A percentile compares a stretch with the other conserved stretches of the same genome.
These are phyloP conservation scores for Opisthograptis luteolata DNA, from an alignment of 2,888 invertebrate species.

Conservation along the genomic window DNA sequence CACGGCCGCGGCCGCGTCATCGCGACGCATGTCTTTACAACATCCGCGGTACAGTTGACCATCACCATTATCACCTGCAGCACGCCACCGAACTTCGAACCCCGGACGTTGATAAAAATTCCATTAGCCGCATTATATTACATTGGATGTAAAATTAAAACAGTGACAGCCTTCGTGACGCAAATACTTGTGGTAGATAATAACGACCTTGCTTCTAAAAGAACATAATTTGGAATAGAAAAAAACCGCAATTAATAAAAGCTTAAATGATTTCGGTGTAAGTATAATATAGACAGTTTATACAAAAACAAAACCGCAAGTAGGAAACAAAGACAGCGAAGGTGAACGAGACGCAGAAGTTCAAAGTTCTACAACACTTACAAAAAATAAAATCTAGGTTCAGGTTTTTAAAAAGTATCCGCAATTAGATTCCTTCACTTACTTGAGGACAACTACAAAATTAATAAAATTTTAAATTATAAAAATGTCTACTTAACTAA, in stretches of 20 bases:
- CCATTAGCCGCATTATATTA: background rate
- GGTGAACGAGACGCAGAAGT: too few species aligned
- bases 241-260: background rate
- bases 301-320: too few species aligned
- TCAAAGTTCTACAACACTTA: too few species aligned
- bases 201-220: background rate
- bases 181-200: background rate
- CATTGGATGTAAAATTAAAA: background rate
- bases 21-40: slow-evolving; percentile 11
- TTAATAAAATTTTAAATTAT: too few species aligned
- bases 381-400: too few species aligned
- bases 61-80: slow-evolving; percentile 31
- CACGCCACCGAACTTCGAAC: slow-evolving; percentile 10
- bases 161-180: background rate
- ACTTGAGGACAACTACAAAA: too few species aligned
- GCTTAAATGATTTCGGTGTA: too few species aligned
- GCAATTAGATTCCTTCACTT: too few species aligned
- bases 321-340: too few species aligned
- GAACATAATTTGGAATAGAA: background rate
- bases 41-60: slow-evolving; percentile 19
- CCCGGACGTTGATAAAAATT: slow-evolving; percentile 5
- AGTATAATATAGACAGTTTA: too few species aligned
- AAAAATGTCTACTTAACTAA: too few species aligned
- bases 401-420: too few species aligned
- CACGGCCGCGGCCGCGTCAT: slow-evolving; percentile 22